Base-by-base conservation (phyloP, 2,797 vertebrate species). In the Philypnodon macrostomus region DNA sequence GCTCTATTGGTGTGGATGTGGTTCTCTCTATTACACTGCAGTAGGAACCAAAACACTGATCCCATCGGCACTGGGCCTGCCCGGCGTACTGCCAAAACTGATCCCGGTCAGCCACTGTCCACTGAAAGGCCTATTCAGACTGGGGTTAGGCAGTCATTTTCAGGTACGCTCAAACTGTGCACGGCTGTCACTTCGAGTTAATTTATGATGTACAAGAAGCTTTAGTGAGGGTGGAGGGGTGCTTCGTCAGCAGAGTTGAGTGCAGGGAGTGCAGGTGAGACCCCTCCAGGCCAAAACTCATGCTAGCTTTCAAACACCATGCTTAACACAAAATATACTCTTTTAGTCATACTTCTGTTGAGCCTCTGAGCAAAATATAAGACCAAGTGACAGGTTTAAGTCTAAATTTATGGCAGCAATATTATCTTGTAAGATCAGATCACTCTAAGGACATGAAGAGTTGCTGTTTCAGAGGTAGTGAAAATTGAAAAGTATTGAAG, bases 181-280 rank as follows among this genome's bases (percentile, higher is more conserved):
- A 42, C 2, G 19, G 49, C 42, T 73, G 57, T 60, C 36, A 9
- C 41, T 58, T 44, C 40, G 47, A 55, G 39, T 73, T 59, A 37
- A 47, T 67, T 47, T 54, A 49, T 56, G 37, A 12, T 16, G 24
- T 4, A 17, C 29, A 53, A 33, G 23, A 35, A 10, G 17, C 38
- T 60, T 48, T 53, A 47, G 34, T 1, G 1, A 45, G 61, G 27
- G 30, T n/a, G 27, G 57, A 68, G 63, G 58, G 67, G 52, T 52
- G 65, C 67, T 61, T 53, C 34, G 12, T 75, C 67, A 69, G 58
- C 70, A 44, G 33, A 59, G 51, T 40, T 73, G 13, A 21, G 31
- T 67, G 70, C 59, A 47, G 18, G 53, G 44, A 68, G 39, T 45
- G 59, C 77, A 82, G 77, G 77, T 81, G 73, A 77, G 58, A 53